Evolutionary conservation across 2,797 vertebrate genomes (phyloP).

Genomic region (Yasuhikotakia modesta): DNA sequence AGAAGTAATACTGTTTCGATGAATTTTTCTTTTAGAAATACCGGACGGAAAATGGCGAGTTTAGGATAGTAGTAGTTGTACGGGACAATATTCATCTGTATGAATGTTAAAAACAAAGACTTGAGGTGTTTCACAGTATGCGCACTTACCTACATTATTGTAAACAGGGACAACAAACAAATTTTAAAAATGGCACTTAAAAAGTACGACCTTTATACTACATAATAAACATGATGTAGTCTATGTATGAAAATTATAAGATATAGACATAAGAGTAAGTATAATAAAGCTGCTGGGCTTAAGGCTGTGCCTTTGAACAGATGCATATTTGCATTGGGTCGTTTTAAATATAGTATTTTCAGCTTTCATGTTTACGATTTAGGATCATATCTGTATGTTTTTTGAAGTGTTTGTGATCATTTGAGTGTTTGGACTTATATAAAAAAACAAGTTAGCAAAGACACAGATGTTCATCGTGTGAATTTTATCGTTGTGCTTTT

Average conservation of each 20-base stretch:
- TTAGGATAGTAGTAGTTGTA: background rate
- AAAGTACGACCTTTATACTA: background rate
- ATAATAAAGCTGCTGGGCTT: background rate
- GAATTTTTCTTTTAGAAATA: background rate
- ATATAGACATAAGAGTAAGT: background rate
- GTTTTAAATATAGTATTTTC: conserved; percentile 1
- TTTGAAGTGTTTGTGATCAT: background rate
- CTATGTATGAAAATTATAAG: background rate
- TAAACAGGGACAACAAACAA: background rate
- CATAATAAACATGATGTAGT: background rate
- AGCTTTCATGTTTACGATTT: background rate
- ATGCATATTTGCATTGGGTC: background rate
- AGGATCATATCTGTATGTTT: background rate
- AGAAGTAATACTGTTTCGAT: background rate
- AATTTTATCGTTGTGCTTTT: no score
- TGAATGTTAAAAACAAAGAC: background rate
- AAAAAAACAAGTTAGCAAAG: conserved; percentile 4
- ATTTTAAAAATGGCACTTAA: background rate
- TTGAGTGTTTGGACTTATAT: background rate
- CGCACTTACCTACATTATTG: background rate
- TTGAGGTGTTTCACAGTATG: background rate
- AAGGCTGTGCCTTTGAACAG: background rate
- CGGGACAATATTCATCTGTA: background rate
- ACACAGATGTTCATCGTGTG: background rate
- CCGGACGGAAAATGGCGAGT: conserved; percentile 6